Base-by-base conservation (phyloP, 2,888 invertebrate genomes). In the Silvanus unidentatus region DNA sequence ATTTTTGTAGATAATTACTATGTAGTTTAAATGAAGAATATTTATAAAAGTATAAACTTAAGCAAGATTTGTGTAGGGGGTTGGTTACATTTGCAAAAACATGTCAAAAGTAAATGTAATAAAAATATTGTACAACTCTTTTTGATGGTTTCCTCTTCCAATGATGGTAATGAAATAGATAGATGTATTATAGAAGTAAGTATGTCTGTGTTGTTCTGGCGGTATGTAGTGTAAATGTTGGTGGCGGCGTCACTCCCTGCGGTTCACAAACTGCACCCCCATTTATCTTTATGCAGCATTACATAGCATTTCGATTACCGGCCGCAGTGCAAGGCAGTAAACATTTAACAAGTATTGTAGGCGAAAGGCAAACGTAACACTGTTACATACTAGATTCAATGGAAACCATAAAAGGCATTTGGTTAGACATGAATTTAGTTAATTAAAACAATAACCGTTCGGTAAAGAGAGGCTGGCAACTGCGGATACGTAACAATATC, bases 251-350 rank as follows among this genome's bases (percentile, higher is more conserved):
- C 57, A 52, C 57, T 57, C 58, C 67, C 66, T 53, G 62, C 53
- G 52, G 67, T 59, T 63, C 56, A 55, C 58, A 62, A 63, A 63
- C 63, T 63, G 63, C 62, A 57, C 54, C 58, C 49, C 66, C 65
- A 65, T 68, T 69, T 68, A 69, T 69, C 67, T 66, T 69, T 67
- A 69, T 68, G 63, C 63, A 59, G 62, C 57, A 62, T 61, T 65
- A 71, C 71, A 71, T 59, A 62, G 64, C 60, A 69, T 69, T 70
- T 72, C 70, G 68, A 71, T 71, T 71, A 71, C 63, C 64, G 63
- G 59, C 67, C 60, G 63, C 64, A 58, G 68, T 52, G 69, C 58
- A 53, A 53, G 52, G 47, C 55, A 62, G 57, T 64, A 63, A 65
- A 68, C 61, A 56, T 44, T 41, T 42, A 37, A 44, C 34, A 32